phyloP scores from a whole-genome alignment of 2,113 vertebrate genomes.

The Clinocottus analis region DNA sequence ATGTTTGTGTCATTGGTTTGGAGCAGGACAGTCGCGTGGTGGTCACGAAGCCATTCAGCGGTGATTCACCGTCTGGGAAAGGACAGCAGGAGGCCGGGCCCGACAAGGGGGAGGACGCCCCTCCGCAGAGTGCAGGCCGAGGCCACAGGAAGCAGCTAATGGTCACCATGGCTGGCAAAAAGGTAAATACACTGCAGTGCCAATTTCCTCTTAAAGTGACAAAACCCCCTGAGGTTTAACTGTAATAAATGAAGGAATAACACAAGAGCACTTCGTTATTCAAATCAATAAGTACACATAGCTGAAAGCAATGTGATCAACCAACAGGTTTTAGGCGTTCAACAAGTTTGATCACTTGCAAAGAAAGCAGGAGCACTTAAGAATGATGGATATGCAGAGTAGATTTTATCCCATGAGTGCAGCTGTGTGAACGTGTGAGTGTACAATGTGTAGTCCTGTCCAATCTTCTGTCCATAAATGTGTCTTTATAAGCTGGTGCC shows the following conservation, averaged over 20 bases:
- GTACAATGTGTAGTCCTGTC: too few relatives aligned
- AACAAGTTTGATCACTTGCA: not conserved
- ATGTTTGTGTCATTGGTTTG: slow-evolving; percentile 2
- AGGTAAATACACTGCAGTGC: slow-evolving; percentile 81
- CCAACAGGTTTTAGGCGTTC: not conserved
- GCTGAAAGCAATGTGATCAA: not conserved
- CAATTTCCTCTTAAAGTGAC: not conserved
- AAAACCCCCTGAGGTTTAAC: not conserved
- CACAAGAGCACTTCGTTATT: not conserved
- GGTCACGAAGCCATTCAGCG: slow-evolving; percentile 82
- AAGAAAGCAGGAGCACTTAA: not conserved
- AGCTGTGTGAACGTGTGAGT: not conserved
- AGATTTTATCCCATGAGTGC: not conserved
- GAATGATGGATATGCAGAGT: not conserved
- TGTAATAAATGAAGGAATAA: not conserved
- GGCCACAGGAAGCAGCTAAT: slow-evolving; percentile 91
- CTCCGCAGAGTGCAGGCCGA: slow-evolving; percentile 80
- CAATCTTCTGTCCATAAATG: not conserved
- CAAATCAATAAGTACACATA: not conserved
- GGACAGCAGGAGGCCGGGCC: slow-evolving; percentile 70
- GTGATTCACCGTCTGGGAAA: slow-evolving; percentile 57
- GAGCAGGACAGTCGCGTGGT: slow-evolving; percentile 92
- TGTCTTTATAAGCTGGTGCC: not conserved
- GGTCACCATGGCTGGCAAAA: slow-evolving; percentile 93
- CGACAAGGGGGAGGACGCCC: slow-evolving; percentile 73